These are phyloP conservation scores for Hirtodrosophila confusa DNA, from an alignment of 2,888 invertebrate genomes.

Conservation along the genomic window DNA sequence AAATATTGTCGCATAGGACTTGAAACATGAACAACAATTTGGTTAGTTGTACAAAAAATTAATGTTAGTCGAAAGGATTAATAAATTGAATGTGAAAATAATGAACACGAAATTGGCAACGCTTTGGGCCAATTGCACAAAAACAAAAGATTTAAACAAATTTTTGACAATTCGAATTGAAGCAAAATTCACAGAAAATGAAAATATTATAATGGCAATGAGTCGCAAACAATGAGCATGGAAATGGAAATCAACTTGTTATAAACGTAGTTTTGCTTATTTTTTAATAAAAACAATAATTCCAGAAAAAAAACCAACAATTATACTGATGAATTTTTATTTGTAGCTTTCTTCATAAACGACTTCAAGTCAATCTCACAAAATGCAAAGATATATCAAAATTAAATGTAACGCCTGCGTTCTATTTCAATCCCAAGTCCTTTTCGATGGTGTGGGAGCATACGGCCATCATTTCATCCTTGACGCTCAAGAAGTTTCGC, in stretches of 20 bases:
- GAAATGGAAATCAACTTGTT: constrained; percentile 83
- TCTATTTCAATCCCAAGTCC: constrained; percentile 86
- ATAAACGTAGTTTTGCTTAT: constrained; percentile 84
- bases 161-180: constrained; percentile 58
- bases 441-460: constrained; percentile 90
- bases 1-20: constrained; percentile 61
- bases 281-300: constrained; percentile 83
- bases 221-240: constrained; percentile 68
- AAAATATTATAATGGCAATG: constrained; percentile 22
- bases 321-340: constrained; percentile 25
- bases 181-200: constrained; percentile 46
- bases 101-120: constrained; percentile 43
- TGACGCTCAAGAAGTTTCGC: constrained; percentile 89
- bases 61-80: constrained; percentile 47
- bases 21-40: constrained; percentile 55
- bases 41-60: constrained; percentile 62
- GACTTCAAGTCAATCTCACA: constrained; percentile 12
- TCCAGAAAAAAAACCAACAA: constrained; percentile 46
- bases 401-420: constrained; percentile 2
- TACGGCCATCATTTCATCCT: constrained; percentile 93
- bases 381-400: constrained; percentile 26
- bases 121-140: constrained; percentile 58
- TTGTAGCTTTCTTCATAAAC: constrained; percentile 7
- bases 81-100: constrained; percentile 41
- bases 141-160: constrained; percentile 31